Conservation (phyloP, 1,140 invertebrate species). For the Diachasma alloeum region DNA sequence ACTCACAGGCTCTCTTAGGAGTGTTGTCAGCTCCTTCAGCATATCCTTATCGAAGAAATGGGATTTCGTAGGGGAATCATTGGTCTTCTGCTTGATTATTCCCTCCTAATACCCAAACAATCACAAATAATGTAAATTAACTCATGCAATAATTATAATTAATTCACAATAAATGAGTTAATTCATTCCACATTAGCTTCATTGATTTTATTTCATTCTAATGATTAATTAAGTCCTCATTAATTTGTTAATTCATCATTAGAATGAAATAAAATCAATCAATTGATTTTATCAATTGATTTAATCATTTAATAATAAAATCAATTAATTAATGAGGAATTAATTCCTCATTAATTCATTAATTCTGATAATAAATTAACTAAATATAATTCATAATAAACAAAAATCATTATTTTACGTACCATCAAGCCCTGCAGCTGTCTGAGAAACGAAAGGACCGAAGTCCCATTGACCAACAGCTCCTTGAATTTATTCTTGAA, state of each 20-base stretch:
- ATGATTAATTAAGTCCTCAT: no score
- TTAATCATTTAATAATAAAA: no score
- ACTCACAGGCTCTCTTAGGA: slow-evolving; percentile 41
- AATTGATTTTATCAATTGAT: no score
- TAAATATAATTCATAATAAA: no score
- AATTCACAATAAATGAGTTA: no score
- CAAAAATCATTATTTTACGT: slow-evolving; percentile 25
- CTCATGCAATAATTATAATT: no score
- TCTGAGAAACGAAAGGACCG: slow-evolving; percentile 41
- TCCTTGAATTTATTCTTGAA: slow-evolving; percentile 38
- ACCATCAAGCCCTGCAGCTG: slow-evolving; percentile 45
- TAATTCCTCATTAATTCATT: no score
- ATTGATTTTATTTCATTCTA: no score
- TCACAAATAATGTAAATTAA: slow-evolving; percentile 3
- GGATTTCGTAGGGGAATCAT: not conserved
- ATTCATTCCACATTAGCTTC: no score
- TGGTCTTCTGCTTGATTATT: slow-evolving; percentile 11
- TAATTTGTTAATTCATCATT: no score
- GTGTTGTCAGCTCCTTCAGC: slow-evolving; percentile 41
- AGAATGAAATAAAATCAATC: no score
- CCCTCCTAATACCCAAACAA: slow-evolving; percentile 4
- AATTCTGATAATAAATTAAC: not conserved
- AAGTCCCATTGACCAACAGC: slow-evolving; percentile 29
- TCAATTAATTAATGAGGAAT: no score
- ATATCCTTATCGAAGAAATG: not conserved